phyloP scores from a whole-genome alignment of 2,797 vertebrate genomes.

The Dryobates pubescens region DNA sequence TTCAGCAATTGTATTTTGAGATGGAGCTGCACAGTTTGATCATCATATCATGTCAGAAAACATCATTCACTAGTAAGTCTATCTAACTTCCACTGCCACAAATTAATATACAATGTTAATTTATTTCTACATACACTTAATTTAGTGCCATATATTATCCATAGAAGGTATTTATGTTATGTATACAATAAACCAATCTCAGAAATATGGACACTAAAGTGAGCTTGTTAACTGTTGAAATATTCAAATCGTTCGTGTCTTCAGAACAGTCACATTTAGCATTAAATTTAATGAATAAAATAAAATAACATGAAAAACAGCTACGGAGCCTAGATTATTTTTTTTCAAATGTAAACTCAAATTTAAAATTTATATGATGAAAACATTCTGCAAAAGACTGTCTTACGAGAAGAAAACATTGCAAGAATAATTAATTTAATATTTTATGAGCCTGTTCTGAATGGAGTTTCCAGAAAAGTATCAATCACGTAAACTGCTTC shows the following conservation, averaged over 20 bases:
- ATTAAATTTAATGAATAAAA: conserved; percentile 59
- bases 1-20: conserved; percentile 82
- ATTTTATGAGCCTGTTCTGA: conserved; percentile 76
- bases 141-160: conserved; percentile 66
- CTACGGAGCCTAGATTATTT: not conserved
- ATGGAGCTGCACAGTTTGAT: conserved; percentile 79
- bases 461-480: conserved; percentile 66
- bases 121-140: conserved; percentile 66
- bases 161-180: conserved; percentile 56
- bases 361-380: conserved; percentile 61
- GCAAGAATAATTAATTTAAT: conserved; percentile 79
- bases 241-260: conserved; percentile 59
- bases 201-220: conserved; percentile 52
- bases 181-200: conserved; percentile 34
- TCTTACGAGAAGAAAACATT: conserved; percentile 61
- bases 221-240: conserved; percentile 67
- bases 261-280: conserved; percentile 27
- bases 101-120: conserved; percentile 80
- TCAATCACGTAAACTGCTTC: conserved; percentile 62
- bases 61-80: conserved; percentile 77
- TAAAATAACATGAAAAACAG: not conserved
- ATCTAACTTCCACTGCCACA: conserved; percentile 74
- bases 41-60: conserved; percentile 76
- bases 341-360: conserved; percentile 33
- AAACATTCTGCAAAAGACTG: conserved; percentile 52